Percentiles rank a stretch among this genome's conserved stretches.
phyloP scores from a whole-genome alignment of 2,888 invertebrate species.

The Dryococelus australis region DNA sequence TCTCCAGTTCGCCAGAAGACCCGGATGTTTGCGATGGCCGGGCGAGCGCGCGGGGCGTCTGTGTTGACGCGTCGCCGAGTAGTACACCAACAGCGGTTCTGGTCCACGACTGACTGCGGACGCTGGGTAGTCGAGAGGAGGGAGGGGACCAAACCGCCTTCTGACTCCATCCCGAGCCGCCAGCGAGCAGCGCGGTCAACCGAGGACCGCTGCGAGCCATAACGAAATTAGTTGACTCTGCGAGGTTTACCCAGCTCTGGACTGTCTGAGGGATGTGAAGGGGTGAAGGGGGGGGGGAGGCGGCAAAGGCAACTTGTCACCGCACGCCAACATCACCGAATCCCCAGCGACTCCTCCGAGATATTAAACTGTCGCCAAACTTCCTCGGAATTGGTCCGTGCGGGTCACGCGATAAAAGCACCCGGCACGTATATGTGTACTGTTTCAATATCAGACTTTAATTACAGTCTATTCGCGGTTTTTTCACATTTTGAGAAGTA shows the following conservation, averaged over 20 bases:
- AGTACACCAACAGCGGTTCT: too few species aligned
- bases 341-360: neutral
- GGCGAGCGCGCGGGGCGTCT: too few species aligned
- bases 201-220: conserved; percentile 16
- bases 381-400: too few species aligned
- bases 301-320: neutral
- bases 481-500: too few species aligned
- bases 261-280: neutral
- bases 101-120: too few species aligned
- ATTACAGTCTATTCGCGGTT: too few species aligned
- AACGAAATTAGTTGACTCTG: conserved; percentile 10
- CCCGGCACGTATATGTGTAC: too few species aligned
- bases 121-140: neutral
- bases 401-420: too few species aligned
- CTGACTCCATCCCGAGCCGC: neutral
- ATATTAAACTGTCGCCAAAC: neutral
- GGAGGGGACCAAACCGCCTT: neutral
- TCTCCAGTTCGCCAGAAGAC: too few species aligned
- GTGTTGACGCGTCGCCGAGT: too few species aligned
- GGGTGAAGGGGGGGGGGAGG: neutral
- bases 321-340: neutral
- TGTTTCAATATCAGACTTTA: too few species aligned
- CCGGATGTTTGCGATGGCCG: too few species aligned
- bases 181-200: neutral
- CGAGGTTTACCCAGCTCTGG: neutral